These are phyloP conservation scores for Lacanobia oleracea DNA, from an alignment of 2,888 invertebrate species.

Conservation along the genomic window DNA sequence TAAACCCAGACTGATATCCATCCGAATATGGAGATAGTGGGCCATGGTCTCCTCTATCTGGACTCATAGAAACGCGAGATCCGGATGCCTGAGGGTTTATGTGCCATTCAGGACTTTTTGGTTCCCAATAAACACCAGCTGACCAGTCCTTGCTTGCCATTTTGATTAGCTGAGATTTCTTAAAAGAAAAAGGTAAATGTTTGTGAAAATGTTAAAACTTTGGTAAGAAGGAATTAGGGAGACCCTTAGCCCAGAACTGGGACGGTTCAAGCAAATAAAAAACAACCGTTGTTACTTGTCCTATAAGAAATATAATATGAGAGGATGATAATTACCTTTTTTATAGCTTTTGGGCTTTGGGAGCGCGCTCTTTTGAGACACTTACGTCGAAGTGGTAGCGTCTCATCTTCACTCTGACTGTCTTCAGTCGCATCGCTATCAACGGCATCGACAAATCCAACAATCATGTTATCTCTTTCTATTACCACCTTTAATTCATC, in stretches of 20 bases:
- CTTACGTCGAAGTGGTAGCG: constrained; percentile 69
- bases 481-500: constrained; percentile 86
- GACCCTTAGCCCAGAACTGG: not conserved
- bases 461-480: constrained; percentile 88
- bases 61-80: constrained; percentile 77
- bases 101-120: constrained; percentile 85
- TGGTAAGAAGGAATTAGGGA: not conserved
- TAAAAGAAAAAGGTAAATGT: constrained; percentile 34
- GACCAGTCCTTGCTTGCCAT: constrained; percentile 87
- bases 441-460: constrained; percentile 84
- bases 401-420: constrained; percentile 81
- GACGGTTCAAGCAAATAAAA: not conserved
- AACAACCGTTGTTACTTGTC: not conserved
- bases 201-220: not conserved
- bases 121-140: constrained; percentile 86
- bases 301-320: not conserved
- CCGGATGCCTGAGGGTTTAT: constrained; percentile 71
- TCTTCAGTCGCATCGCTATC: constrained; percentile 84
- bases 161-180: constrained; percentile 81
- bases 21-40: constrained; percentile 83
- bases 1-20: constrained; percentile 83
- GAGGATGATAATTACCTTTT: constrained; percentile 73
- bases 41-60: constrained; percentile 76
- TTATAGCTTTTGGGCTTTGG: constrained; percentile 75
- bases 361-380: constrained; percentile 79